A percentile compares a stretch with the other conserved stretches of the same genome.
phyloP scores from a whole-genome alignment of 2,113 vertebrate species.

The Vombatus ursinus region DNA sequence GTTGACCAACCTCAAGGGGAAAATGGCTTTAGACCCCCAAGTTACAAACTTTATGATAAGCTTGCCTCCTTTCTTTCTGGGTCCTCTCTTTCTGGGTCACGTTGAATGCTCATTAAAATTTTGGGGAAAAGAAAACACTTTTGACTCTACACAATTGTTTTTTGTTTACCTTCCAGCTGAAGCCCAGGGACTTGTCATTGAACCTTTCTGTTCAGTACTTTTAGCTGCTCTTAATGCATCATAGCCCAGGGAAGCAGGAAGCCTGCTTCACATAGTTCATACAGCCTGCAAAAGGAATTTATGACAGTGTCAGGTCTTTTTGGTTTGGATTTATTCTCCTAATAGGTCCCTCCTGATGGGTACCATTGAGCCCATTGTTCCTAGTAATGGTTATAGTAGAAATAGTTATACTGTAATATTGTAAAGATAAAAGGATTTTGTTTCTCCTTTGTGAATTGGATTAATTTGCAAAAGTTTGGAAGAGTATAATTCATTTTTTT shows the following conservation, averaged over 20 bases:
- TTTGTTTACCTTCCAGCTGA: background rate
- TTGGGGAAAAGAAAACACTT: background rate
- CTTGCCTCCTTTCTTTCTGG: background rate
- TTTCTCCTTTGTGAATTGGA: background rate
- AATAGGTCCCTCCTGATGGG: slow-evolving; percentile 18
- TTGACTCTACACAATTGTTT: background rate
- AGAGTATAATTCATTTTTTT: background rate
- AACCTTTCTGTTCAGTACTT: background rate
- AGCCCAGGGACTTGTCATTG: background rate
- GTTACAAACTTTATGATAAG: slow-evolving; percentile 42
- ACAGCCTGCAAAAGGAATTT: background rate
- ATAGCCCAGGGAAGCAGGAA: background rate
- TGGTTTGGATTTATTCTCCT: background rate
- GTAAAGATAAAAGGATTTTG: background rate
- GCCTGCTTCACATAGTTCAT: background rate
- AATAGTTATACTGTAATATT: background rate
- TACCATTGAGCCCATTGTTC: background rate
- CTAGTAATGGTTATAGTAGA: background rate
- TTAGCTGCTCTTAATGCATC: background rate
- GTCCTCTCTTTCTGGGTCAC: background rate
- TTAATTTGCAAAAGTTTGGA: background rate
- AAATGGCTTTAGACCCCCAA: slow-evolving; percentile 29
- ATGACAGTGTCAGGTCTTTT: background rate
- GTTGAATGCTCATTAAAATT: slow-evolving; percentile 8
- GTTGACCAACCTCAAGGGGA: background rate